Percentiles rank a stretch among this genome's conserved stretches.
phyloP scores from a whole-genome alignment of 2,888 invertebrate genomes.

The Rhaphigaster nebulosa region DNA sequence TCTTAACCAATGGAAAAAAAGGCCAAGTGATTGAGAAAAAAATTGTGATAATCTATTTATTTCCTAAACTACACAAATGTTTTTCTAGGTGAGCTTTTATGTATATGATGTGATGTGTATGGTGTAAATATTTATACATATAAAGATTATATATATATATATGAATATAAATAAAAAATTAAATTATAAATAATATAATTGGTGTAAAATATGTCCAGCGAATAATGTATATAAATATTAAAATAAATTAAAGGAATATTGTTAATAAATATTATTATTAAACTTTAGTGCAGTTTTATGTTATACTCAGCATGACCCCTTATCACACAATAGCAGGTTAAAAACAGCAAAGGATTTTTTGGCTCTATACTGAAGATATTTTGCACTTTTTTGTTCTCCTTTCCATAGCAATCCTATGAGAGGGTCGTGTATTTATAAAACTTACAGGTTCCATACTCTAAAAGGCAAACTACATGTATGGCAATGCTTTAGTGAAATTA shows the following conservation, averaged over 20 bases:
- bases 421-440: no score
- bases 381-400: no score
- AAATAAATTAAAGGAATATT: constrained; percentile 60
- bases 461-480: no score
- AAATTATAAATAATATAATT: constrained; percentile 58
- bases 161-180: constrained; percentile 45
- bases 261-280: constrained; percentile 60
- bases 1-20: neutral
- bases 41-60: constrained; percentile 59
- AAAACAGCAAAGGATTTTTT: neutral
- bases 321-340: neutral
- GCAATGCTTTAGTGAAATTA: no score
- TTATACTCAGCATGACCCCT: neutral
- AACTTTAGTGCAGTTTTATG: neutral
- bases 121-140: constrained; percentile 55
- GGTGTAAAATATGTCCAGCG: constrained; percentile 59
- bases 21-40: constrained; percentile 47
- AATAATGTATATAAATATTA: constrained; percentile 55
- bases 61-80: constrained; percentile 42
- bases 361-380: neutral
- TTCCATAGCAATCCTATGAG: no score
- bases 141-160: constrained; percentile 50
- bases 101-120: constrained; percentile 54
- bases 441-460: no score
- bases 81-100: constrained; percentile 55